Conservation (phyloP, 2,888 invertebrate genomes). For the Aphodius granarius region DNA sequence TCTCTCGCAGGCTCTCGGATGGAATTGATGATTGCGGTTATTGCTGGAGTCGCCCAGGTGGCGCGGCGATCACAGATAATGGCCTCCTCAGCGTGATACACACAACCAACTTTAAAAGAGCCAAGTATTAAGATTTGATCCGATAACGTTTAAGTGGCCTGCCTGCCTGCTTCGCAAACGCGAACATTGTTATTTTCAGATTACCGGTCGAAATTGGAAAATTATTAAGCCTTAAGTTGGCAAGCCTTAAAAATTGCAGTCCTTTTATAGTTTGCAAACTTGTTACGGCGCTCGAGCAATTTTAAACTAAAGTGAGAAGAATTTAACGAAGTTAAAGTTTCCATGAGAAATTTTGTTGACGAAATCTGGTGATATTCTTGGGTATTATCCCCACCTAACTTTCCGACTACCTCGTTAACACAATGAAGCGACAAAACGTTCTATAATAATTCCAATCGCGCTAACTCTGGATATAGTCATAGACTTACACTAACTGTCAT, state of each 20-base stretch:
- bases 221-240: neutral
- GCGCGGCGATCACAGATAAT: neutral
- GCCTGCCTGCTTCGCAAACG: neutral
- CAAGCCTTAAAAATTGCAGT: neutral
- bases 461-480: too few species aligned
- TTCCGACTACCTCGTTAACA: too few species aligned
- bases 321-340: too few species aligned
- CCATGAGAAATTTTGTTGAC: too few species aligned
- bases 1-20: neutral
- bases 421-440: too few species aligned
- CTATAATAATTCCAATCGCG: too few species aligned
- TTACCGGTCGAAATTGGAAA: neutral
- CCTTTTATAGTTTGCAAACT: neutral
- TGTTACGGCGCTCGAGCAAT: neutral
- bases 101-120: neutral
- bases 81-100: neutral
- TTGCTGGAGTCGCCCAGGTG: neutral
- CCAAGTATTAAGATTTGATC: constrained; percentile 7
- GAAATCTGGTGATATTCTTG: too few species aligned
- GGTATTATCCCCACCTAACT: too few species aligned
- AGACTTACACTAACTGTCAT: too few species aligned
- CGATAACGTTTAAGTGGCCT: constrained; percentile 10
- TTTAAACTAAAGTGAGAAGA: neutral
- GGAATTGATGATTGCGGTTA: neutral
- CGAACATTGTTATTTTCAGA: neutral